Evolutionary conservation across 2,888 invertebrate species (phyloP).

Genomic region (Agrotis puta): DNA sequence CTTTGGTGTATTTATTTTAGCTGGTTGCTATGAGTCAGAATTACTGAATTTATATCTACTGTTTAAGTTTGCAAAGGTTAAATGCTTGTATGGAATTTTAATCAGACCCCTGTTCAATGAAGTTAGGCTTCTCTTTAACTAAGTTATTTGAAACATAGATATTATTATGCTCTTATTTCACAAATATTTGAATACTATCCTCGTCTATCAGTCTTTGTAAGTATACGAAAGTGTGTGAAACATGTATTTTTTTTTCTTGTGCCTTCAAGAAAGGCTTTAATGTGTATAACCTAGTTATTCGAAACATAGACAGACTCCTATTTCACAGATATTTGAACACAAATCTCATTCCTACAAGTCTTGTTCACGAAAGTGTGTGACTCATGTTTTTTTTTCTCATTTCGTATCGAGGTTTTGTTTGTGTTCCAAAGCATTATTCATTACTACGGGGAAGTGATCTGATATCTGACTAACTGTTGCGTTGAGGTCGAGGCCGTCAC

Average conservation of each 20-base stretch:
- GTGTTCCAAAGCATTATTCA: conserved; percentile 76
- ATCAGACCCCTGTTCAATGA: neutral
- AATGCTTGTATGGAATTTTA: neutral
- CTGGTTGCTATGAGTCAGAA: conserved; percentile 2
- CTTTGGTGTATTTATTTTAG: conserved; percentile 2
- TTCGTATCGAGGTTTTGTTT: conserved; percentile 61
- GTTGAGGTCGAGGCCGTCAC: conserved; percentile 84
- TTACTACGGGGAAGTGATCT: conserved; percentile 79
- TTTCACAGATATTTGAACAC: conserved; percentile 37
- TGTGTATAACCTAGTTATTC: neutral
- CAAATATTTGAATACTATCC: conserved; percentile 38
- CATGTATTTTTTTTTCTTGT: conserved; percentile 36
- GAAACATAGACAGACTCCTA: neutral
- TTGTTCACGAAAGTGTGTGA: conserved; percentile 65
- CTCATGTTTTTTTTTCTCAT: conserved; percentile 65
- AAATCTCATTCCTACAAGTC: conserved; percentile 34
- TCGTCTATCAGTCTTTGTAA: conserved; percentile 38
- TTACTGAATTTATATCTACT: neutral
- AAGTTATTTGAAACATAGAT: neutral
- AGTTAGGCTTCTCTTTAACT: neutral
- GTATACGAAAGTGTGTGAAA: conserved; percentile 65
- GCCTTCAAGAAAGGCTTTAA: neutral
- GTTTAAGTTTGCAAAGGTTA: neutral
- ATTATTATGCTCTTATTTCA: conserved; percentile 7
- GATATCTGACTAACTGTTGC: conserved; percentile 74